Base-by-base conservation (phyloP, 2,888 invertebrate species). In the Bembecia ichneumoniformis region DNA sequence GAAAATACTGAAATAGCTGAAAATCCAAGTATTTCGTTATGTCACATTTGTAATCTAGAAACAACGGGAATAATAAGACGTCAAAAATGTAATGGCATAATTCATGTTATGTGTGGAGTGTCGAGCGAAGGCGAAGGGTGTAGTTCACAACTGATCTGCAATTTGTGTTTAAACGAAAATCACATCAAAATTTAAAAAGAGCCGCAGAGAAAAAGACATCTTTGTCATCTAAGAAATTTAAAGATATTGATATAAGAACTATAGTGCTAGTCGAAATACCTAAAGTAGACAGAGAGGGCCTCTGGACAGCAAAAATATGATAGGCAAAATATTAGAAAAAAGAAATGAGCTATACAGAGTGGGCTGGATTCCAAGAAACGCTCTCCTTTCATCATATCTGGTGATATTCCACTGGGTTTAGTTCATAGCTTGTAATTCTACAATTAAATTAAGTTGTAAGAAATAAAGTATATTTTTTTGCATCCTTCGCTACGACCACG, bases 111-210 rank as follows among this genome's bases (percentile, higher is more conserved):
- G 17, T 45, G 45, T 45, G 45, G 45, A 17, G 45, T 45, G n/a
- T 15, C 45, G 2, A 16, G 11, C 10, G 17, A 45, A 45, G 17
- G 16, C 13, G 45, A 45, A 16, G 45, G 45, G 17, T 17, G 17
- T 17, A 17, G 17, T 17, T 17, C 17, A 17, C 17, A 17, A 17
- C 17, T 17, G 17, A 17, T 17, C 17, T 17, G 17, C 17, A 17
- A 17, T 17, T 17, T 17, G 17, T 17, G 17, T 17, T 3, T 17
- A 45, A 28, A 45, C 16, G 10, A 45, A 11, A 45, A 45, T 45
- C 45, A 45, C 45, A 45, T 16, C 15, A 17, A 45, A 45, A 45
- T 45, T 45, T 45, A 45, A 45, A 45, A 45, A 45, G 45, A 45
- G 15, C 17, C 11, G 45, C 45, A 16, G 45, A 45, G 15, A 45